Base-by-base conservation (phyloP, 2,797 vertebrate genomes). In the Platyrinchus mystaceus region DNA sequence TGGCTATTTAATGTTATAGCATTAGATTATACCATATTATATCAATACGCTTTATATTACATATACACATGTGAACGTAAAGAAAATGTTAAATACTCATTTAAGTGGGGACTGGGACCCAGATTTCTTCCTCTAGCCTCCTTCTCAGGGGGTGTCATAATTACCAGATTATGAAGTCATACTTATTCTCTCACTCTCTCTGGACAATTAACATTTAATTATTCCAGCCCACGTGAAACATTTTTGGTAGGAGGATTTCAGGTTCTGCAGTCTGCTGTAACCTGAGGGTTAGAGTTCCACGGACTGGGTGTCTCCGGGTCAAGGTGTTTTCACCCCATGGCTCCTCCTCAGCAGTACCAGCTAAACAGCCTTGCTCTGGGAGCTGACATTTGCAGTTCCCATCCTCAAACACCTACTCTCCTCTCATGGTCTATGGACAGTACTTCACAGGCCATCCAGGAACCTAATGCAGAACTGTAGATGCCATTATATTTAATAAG, bases 151-250 rank as follows among this genome's bases (percentile, higher is more conserved):
- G 76, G 16, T 94, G 64, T 44, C 55, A 59, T 76, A 84, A 75
- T 75, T 84, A 34, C n/a, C 78, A 34, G 19, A 14, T 59, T 86
- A 15, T 93, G 89, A 86, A 86, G 80, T 75, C 80, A 94, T 36
- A 49, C 22, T 75, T 70, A 37, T 23, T 76, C 17, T 60, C 46
- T 69, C n/a, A 18, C 41, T 89, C 83, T 80, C 67, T 79, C 58
- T 77, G 63, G 52, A 56, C 52, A 80, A 77, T 87, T 76, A 83
- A 81, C 23, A 41, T 83, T 91, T 26, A 77, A 87, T 85, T 79
- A 67, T 46, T 77, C 60, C 60, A 77, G 27, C 18, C 32, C 60
- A 60, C 52, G 19, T 30, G 19, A 89, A 83, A 82, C 3, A 59
- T 47, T 77, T 85, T 32, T 53, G 46, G 43, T 8, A n/a, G 49